Evolutionary conservation across 37 sponge, comb jelly and placozoan species (phyloP), one percentile per base, ranked within the genome.

Genomic region (Chondrosia reniformis): DNA sequence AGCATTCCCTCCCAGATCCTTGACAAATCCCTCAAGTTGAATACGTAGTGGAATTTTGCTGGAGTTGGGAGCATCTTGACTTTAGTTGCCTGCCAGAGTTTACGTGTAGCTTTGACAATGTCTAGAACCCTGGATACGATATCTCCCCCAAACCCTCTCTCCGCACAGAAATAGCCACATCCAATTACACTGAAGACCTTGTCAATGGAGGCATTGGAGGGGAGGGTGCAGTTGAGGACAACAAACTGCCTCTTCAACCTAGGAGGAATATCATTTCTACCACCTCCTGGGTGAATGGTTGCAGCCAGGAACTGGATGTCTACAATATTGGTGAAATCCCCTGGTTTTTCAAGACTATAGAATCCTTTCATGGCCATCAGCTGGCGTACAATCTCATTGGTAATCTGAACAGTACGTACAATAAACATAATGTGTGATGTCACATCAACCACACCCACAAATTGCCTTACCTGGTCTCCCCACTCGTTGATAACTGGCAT

Each of bases 1-100:
- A 99, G 92, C 81, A 93, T 93, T 8, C 99, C 99, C 74, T 99
- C 94, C 99, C 99, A 99, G 63, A 99, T 96, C 6, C 99, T 92
- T 25, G 97, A 96, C 66, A 99, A 84, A 75, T 99, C 99, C 32
- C 99, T 86, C 54, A 99, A 87, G 76, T 99, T 99, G 85, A 99
- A 99, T 32, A 93, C 82, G 85, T 99, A 99, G 80, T 99, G 99
- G 81, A 99, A 99, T 75, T 99, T 99, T 59, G 99, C 99, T 2
- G 99, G 99, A 17, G 99, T 99, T 2, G 99, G 99, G 15, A 99
- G 86, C 91, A 99, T 96, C 80, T 91, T 96, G 17, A 38, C 84
- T 61, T 99, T 99, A 25, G 97, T 96, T 3, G 66, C 49, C 79
- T 99, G 99, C 99, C 99, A 99, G 7, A 99, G 57, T 4, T 45